phyloP scores from a whole-genome alignment of 2,797 vertebrate genomes.

The Onychomys leucogaster region DNA sequence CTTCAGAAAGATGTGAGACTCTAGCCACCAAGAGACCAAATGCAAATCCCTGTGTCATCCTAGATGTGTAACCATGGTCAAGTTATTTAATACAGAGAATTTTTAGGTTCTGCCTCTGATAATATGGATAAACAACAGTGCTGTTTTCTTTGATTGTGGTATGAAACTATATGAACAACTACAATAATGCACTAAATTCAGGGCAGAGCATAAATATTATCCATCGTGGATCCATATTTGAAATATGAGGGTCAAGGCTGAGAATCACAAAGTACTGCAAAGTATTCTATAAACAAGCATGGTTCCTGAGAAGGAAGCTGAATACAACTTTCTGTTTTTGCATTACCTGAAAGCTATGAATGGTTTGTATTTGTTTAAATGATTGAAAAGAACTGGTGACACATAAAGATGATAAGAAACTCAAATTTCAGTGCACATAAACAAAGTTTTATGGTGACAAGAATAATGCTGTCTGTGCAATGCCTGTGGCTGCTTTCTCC shows the following conservation, averaged over 20 bases:
- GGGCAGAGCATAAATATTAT: not conserved
- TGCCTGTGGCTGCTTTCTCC: not conserved
- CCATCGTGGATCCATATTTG: not conserved
- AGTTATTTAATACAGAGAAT: not conserved
- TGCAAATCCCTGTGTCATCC: not conserved
- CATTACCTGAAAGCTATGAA: not conserved
- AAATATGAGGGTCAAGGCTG: not conserved
- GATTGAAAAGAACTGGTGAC: not conserved
- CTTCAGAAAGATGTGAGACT: not conserved
- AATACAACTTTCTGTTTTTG: not conserved
- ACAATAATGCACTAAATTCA: not conserved
- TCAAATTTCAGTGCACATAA: not conserved
- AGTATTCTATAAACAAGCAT: not conserved
- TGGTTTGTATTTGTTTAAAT: not conserved
- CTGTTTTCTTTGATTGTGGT: not conserved
- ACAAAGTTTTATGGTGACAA: not conserved
- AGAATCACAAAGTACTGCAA: not conserved
- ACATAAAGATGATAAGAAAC: constrained; percentile 5
- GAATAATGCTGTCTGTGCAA: not conserved
- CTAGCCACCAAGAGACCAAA: not conserved
- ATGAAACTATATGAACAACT: not conserved
- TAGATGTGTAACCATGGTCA: not conserved
- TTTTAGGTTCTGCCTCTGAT: not conserved
- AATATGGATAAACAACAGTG: not conserved
- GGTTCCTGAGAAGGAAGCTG: not conserved